A percentile compares a stretch with the other conserved stretches of the same genome.
Evolutionary conservation across 2,888 invertebrate species (phyloP).

Genomic region (Amphiduros pacificus): DNA sequence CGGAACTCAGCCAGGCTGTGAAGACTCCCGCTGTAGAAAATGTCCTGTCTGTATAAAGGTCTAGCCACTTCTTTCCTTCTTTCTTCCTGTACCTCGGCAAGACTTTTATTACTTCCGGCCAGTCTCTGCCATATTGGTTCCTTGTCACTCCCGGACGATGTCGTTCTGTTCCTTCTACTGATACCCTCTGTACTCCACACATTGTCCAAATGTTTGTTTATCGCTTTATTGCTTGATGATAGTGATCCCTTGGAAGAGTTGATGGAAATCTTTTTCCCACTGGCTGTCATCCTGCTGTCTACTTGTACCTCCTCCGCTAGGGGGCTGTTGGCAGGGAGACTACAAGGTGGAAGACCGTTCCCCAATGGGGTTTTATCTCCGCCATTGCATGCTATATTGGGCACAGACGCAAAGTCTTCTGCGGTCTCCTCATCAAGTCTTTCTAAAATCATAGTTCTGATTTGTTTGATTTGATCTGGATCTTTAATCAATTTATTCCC

Average conservation of each 20-base stretch:
- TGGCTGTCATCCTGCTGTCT: too few relatives aligned
- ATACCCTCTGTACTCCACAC: neutral
- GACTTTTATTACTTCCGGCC: too few relatives aligned
- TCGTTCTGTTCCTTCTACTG: neutral
- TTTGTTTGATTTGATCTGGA: conserved; percentile 7
- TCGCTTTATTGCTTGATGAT: too few relatives aligned
- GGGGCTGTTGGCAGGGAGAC: too few relatives aligned
- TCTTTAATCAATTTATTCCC: conserved; percentile 48
- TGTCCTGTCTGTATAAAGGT: conserved; percentile 72
- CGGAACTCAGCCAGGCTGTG: conserved; percentile 90
- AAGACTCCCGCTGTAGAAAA: conserved; percentile 93
- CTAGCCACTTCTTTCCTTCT: conserved; percentile 2
- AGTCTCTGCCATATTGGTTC: too few relatives aligned
- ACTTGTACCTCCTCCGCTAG: neutral
- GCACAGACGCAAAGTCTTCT: neutral
- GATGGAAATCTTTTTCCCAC: neutral
- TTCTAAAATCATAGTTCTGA: neutral
- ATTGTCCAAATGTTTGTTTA: neutral
- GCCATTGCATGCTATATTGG: neutral
- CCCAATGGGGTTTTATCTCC: neutral
- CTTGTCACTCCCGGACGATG: neutral
- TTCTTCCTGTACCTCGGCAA: neutral
- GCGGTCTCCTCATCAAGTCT: neutral
- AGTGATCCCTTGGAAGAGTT: neutral
- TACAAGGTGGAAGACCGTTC: too few relatives aligned